Conservation (phyloP, 2,113 vertebrate species). For the Perca fluviatilis region DNA sequence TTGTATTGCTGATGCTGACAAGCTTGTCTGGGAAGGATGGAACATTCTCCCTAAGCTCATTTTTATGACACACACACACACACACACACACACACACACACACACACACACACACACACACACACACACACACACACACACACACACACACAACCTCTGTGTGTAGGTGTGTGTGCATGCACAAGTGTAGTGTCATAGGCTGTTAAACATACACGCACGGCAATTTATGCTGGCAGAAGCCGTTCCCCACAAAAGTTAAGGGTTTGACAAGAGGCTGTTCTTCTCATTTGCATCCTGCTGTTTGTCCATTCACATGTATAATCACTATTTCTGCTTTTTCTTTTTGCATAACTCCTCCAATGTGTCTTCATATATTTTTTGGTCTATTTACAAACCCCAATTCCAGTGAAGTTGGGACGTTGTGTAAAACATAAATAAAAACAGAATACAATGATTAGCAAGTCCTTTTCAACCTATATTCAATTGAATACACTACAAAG, state of each 20-base stretch:
- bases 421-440: no score
- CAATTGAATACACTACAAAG: no score
- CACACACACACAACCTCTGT: slow-evolving; percentile 33
- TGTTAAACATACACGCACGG: slow-evolving; percentile 24
- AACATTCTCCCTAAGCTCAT: slow-evolving; percentile 60
- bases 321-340: background rate
- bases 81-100: slow-evolving; percentile 42
- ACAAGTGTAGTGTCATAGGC: slow-evolving; percentile 33
- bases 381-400: background rate
- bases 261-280: slow-evolving; percentile 40
- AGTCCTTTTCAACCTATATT: no score
- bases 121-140: slow-evolving; percentile 29
- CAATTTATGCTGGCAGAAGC: slow-evolving; percentile 57
- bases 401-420: no score
- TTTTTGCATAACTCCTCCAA: background rate
- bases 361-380: background rate
- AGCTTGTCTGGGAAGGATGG: slow-evolving; percentile 54
- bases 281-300: slow-evolving; percentile 29
- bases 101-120: slow-evolving; percentile 39
- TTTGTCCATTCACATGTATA: slow-evolving; percentile 28
- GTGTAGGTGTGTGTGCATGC: slow-evolving; percentile 21
- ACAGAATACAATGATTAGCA: no score
- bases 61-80: slow-evolving; percentile 44
- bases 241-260: slow-evolving; percentile 33
- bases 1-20: slow-evolving; percentile 70